Evolutionary conservation across 1,140 invertebrate genomes (phyloP).

Genomic region (Andrena cerasifolii): DNA sequence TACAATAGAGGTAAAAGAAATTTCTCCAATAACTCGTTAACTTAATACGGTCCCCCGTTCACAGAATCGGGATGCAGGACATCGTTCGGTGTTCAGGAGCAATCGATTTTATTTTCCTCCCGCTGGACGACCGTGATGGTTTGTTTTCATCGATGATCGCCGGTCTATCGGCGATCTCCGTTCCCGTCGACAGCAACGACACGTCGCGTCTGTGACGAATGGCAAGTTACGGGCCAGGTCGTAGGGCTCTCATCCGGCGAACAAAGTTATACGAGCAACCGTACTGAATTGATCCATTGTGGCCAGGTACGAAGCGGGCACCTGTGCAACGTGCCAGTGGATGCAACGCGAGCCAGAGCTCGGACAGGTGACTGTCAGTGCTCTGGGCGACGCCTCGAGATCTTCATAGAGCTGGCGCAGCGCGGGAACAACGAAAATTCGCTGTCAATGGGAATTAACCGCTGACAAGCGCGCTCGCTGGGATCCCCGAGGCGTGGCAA

Average conservation of each 20-base stretch:
- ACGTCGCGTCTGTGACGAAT: slow-evolving; percentile 41
- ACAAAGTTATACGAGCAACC: slow-evolving; percentile 43
- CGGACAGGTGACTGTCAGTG: slow-evolving; percentile 80
- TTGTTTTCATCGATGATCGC: slow-evolving; percentile 18
- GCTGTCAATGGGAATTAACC: background rate
- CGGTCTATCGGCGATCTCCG: slow-evolving; percentile 30
- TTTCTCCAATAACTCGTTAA: too few species aligned
- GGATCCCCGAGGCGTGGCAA: background rate
- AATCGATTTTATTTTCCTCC: slow-evolving; percentile 47
- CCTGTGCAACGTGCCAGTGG: slow-evolving; percentile 61
- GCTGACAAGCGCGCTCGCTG: background rate
- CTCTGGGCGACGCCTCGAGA: slow-evolving; percentile 70
- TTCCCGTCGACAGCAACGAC: background rate
- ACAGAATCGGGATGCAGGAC: background rate
- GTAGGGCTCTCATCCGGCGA: slow-evolving; percentile 39
- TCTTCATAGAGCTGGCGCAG: slow-evolving; percentile 59
- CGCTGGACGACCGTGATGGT: too few species aligned
- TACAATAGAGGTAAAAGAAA: too few species aligned
- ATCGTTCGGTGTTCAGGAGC: slow-evolving; percentile 46
- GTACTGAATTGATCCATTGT: slow-evolving; percentile 74
- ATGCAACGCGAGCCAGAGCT: slow-evolving; percentile 62
- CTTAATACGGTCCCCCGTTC: background rate
- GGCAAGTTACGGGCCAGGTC: slow-evolving; percentile 33
- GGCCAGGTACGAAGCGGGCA: slow-evolving; percentile 64
- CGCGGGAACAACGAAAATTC: slow-evolving; percentile 46